These are phyloP conservation scores for Eclectus roratus DNA, from an alignment of 2,113 vertebrate species.

Conservation along the genomic window DNA sequence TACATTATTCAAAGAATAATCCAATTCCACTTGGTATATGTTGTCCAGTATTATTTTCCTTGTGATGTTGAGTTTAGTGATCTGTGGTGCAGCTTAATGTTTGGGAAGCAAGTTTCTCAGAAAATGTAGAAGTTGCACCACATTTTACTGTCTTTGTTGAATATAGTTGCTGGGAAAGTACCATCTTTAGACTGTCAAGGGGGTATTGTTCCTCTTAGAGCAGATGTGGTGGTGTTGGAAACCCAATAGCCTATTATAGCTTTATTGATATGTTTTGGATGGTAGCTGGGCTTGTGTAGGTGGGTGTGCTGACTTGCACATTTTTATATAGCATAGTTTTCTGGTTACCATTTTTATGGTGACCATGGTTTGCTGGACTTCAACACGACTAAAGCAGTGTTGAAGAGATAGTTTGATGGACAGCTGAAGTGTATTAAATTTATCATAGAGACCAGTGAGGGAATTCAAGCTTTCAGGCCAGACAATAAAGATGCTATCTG, in stretches of 20 bases:
- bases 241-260: not conserved
- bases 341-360: not conserved
- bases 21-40: not conserved
- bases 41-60: not conserved
- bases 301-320: not conserved
- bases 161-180: not conserved
- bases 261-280: not conserved
- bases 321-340: not conserved
- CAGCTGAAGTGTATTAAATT: not conserved
- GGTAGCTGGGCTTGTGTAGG: not conserved
- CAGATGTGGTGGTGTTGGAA: not conserved
- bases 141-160: not conserved
- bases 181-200: not conserved
- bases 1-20: not conserved
- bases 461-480: not conserved
- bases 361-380: not conserved
- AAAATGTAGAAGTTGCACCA: not conserved
- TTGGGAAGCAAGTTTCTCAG: not conserved
- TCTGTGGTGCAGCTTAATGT: not conserved
- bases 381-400: not conserved
- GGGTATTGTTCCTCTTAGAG: not conserved
- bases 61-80: not conserved
- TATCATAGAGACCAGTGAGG: not conserved
- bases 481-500: not conserved
- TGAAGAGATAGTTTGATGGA: not conserved